Conservation (phyloP, 1,140 invertebrate species). For the Stegodyphus dumicola region DNA sequence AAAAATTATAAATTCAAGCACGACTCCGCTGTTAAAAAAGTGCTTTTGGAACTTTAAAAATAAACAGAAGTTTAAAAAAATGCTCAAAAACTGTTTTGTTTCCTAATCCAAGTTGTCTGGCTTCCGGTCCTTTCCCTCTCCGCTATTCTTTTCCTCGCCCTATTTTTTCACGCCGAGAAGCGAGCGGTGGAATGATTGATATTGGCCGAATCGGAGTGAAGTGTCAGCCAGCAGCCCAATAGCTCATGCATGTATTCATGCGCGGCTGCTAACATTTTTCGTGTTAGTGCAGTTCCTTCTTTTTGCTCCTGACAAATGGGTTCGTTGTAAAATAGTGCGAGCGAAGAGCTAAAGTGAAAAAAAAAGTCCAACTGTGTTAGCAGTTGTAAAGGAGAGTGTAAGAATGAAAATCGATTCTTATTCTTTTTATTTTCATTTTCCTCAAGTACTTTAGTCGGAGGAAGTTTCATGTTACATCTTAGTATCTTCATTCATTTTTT, state of each 20-base stretch:
- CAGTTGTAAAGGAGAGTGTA: conserved; percentile 48
- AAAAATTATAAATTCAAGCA: conserved; percentile 42
- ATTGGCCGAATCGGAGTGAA: conserved; percentile 56
- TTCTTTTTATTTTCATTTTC: conserved; percentile 9
- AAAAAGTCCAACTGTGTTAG: conserved; percentile 58
- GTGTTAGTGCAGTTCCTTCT: conserved; percentile 47
- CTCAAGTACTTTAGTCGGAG: background rate
- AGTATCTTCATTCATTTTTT: conserved; percentile 19
- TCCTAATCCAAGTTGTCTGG: conserved; percentile 58
- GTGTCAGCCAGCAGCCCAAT: conserved; percentile 59
- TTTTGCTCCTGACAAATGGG: conserved; percentile 48
- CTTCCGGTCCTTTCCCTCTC: conserved; percentile 50
- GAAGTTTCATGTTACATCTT: conserved; percentile 20
- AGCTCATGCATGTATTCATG: conserved; percentile 60
- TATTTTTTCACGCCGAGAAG: conserved; percentile 41
- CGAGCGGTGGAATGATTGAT: conserved; percentile 54
- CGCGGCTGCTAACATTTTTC: conserved; percentile 46
- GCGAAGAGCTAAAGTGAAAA: conserved; percentile 48
- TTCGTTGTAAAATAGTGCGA: conserved; percentile 55
- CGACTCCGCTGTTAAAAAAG: conserved; percentile 7
- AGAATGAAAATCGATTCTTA: conserved; percentile 40
- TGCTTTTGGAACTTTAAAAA: conserved; percentile 36
- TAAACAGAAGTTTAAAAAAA: conserved; percentile 53
- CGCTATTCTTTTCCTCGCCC: conserved; percentile 33
- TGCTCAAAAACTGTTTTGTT: conserved; percentile 56